These are phyloP conservation scores for Hestina assimilis DNA, from an alignment of 1,140 invertebrate genomes.

Conservation along the genomic window DNA sequence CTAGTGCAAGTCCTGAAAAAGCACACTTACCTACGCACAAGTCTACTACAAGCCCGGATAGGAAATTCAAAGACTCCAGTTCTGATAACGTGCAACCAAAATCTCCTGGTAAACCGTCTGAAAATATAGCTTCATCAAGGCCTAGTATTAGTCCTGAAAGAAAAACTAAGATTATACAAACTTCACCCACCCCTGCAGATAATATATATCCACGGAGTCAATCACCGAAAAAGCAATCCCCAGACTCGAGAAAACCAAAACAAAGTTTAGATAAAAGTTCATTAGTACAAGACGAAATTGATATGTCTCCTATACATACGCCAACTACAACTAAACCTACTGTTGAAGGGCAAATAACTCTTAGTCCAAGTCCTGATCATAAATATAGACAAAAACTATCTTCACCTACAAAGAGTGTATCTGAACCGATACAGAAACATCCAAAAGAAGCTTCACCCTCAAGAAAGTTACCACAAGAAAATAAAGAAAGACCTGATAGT, in stretches of 20 bases:
- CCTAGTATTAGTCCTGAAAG: slow-evolving; percentile 33
- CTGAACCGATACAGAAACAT: slow-evolving; percentile 10
- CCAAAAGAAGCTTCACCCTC: slow-evolving; percentile 2
- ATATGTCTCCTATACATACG: neutral
- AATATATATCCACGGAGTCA: neutral
- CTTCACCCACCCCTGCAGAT: neutral
- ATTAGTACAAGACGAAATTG: neutral
- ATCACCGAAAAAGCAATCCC: slow-evolving; percentile 6
- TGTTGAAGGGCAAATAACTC: slow-evolving; percentile 6
- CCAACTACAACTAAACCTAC: neutral
- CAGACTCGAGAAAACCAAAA: neutral
- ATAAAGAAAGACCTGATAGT: slow-evolving; percentile 7
- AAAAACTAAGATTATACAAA: neutral
- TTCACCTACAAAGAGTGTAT: slow-evolving; percentile 17
- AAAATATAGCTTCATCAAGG: slow-evolving; percentile 13
- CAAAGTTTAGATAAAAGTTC: neutral
- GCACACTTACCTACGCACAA: slow-evolving; percentile 23
- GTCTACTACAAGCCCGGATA: slow-evolving; percentile 42
- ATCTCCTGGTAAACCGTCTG: slow-evolving; percentile 23
- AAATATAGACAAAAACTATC: slow-evolving; percentile 7
- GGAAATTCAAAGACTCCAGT: slow-evolving; percentile 26
- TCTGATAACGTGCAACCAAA: slow-evolving; percentile 15
- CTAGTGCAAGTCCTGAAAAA: slow-evolving; percentile 44
- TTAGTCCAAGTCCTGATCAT: slow-evolving; percentile 12
- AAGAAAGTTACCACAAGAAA: slow-evolving; percentile 3